Percentiles rank a stretch among this genome's conserved stretches.
Evolutionary conservation across 2,113 vertebrate genomes (phyloP).

Genomic region (Neoarius graeffei): DNA sequence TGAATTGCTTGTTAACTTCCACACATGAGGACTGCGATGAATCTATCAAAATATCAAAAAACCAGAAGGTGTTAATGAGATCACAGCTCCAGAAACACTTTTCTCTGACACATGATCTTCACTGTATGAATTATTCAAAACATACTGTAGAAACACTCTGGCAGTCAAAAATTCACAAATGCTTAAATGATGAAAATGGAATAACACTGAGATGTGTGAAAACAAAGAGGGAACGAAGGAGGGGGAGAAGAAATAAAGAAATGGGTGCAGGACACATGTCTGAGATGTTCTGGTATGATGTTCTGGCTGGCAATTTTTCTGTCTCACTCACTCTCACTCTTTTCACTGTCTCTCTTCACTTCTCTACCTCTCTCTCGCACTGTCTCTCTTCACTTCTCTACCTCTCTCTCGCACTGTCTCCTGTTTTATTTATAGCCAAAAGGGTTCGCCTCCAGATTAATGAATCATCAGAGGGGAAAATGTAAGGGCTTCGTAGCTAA

Average conservation of each 20-base stretch:
- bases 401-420: not conserved
- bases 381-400: not conserved
- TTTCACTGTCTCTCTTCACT: not conserved
- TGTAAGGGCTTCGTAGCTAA: conserved; percentile 25
- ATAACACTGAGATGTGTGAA: not conserved
- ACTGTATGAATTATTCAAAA: conserved; percentile 17
- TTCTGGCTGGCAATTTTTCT: not conserved
- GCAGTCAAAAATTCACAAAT: not conserved
- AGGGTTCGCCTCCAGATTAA: conserved; percentile 39
- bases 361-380: not conserved
- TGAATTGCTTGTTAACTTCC: not conserved
- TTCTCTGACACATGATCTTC: not conserved
- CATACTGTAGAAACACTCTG: not conserved
- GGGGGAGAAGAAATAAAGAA: too few relatives aligned
- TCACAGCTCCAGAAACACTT: conserved; percentile 29
- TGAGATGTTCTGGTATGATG: not conserved
- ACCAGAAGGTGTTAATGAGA: conserved; percentile 18
- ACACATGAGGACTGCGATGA: not conserved
- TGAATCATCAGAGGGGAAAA: conserved; percentile 37
- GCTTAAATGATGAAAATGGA: conserved; percentile 17
- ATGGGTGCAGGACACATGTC: not conserved
- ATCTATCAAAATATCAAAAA: not conserved
- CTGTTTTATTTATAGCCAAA: conserved; percentile 34
- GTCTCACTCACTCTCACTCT: not conserved
- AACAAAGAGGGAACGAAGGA: not conserved